phyloP scores from a whole-genome alignment of 2,113 vertebrate genomes.

The Tupaia chinensis region DNA sequence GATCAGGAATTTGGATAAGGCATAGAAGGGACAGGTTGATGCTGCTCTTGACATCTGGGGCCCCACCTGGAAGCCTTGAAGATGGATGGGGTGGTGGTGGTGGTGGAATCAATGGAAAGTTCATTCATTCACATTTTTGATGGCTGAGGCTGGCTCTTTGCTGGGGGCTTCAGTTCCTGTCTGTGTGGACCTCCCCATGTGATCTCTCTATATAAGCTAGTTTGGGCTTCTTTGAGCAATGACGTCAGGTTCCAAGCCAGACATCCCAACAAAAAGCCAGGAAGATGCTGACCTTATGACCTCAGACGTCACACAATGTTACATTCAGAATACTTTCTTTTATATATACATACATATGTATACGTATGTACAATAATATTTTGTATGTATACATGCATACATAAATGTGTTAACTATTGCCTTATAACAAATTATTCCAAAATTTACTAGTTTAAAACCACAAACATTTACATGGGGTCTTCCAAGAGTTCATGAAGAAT shows the following conservation, averaged over 20 bases:
- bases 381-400: neutral
- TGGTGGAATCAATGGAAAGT: neutral
- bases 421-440: neutral
- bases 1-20: neutral
- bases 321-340: neutral
- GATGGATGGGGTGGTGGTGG: no score
- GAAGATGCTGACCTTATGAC: neutral
- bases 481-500: no score
- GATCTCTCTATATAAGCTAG: neutral
- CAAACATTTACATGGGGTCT: neutral
- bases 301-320: neutral
- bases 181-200: neutral
- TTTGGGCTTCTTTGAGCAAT: neutral
- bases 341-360: no score
- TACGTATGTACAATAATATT: no score
- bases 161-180: neutral
- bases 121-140: neutral
- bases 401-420: neutral
- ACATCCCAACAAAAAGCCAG: neutral
- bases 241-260: neutral
- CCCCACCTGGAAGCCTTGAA: neutral
- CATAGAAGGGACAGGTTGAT: neutral
- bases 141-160: accelerated
- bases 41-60: neutral
- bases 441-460: neutral